Base-by-base conservation (phyloP, 1,140 invertebrate genomes). In the Chionoecetes opilio region DNA sequence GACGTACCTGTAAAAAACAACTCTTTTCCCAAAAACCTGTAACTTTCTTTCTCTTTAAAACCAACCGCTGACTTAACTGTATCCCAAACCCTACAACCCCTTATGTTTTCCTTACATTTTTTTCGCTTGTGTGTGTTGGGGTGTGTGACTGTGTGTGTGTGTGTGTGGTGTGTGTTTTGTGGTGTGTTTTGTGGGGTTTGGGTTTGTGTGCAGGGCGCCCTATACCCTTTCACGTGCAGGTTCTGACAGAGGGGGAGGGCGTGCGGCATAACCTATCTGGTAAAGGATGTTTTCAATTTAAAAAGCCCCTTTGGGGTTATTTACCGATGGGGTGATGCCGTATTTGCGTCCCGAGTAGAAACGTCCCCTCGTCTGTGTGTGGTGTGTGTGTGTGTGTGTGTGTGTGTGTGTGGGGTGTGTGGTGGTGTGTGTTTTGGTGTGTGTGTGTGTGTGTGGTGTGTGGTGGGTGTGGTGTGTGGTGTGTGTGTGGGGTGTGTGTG, bases 71-170 rank as follows among this genome's bases (percentile, higher is more conserved):
- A n/a, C n/a, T n/a, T n/a, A n/a, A n/a, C n/a, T n/a, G n/a, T n/a
- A n/a, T n/a, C n/a, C n/a, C n/a, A n/a, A n/a, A n/a, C n/a, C n/a
- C n/a, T n/a, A n/a, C n/a, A n/a, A n/a, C n/a, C n/a, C n/a, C n/a
- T n/a, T n/a, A n/a, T n/a, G n/a, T n/a, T n/a, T n/a, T n/a, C n/a
- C n/a, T n/a, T n/a, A n/a, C n/a, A n/a, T n/a, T n/a, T n/a, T n/a
- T n/a, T n/a, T 75, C 9, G 8, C 9, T 75, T n/a, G 6, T 75
- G 53, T 75, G 53, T 88, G 86, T 88, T 31, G 3, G 34, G 14
- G 86, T 88, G 86, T 88, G 35, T 88, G 34, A 38, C 8, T 87
- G 85, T 87, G 37, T 87, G 37, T 88, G 34, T 88, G 32, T 88
- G 86, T 37, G 32, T 88, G 86, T 35, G n/a, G 14, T 14, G 34